phyloP scores from a whole-genome alignment of 2,797 vertebrate species.

The Anguilla obscura region DNA sequence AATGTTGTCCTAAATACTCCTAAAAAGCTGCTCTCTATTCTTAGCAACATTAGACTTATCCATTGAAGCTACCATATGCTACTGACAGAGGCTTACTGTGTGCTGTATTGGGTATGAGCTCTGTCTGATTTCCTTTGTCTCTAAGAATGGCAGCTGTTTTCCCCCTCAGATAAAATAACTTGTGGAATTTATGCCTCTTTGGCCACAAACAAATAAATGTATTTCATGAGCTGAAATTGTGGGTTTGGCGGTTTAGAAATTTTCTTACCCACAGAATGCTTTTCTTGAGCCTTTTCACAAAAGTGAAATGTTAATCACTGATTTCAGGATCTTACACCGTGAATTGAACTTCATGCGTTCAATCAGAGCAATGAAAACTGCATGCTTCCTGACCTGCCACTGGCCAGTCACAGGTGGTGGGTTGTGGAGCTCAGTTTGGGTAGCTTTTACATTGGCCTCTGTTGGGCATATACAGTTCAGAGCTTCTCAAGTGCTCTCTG shows the following conservation, averaged over 20 bases:
- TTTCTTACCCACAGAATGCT: background rate
- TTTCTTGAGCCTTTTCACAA: background rate
- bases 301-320: background rate
- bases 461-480: background rate
- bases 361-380: background rate
- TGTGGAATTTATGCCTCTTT: background rate
- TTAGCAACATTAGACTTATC: background rate
- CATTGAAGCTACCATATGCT: background rate
- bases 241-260: background rate
- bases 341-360: background rate
- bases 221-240: background rate
- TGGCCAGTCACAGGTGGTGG: background rate
- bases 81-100: background rate
- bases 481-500: background rate
- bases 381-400: background rate
- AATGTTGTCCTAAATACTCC: background rate
- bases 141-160: background rate
- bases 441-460: background rate
- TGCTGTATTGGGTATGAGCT: background rate
- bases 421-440: background rate
- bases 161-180: background rate
- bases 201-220: background rate
- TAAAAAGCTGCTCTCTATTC: background rate
- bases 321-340: background rate
- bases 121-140: background rate